Base-by-base conservation (phyloP, 2,113 vertebrate genomes). In the Bos indicus region DNA sequence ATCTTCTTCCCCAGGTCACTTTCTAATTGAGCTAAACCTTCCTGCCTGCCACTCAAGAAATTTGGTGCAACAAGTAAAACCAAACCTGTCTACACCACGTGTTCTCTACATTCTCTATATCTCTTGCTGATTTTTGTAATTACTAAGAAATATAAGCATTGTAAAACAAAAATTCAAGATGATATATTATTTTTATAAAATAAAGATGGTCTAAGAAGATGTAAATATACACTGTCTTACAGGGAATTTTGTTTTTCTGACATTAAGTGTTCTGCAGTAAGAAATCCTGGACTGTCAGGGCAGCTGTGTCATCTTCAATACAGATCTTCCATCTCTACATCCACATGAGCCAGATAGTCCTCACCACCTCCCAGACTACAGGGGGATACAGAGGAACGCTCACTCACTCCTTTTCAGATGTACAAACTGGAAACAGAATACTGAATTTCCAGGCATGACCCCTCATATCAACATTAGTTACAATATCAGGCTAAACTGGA, bases 301-400 rank as follows among this genome's bases (percentile, higher is more conserved):
- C 21, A 43, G 71, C 40, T 77, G 21, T 43, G 71, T 43, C 71
- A 0, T 43, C 36, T 74, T 74, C 17, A 19, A 23, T 19, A 36
- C 9, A 16, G 4, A 36, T 71, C n/a, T 71, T 71, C 19, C n/a
- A 71, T 56, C 33, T 19, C 23, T 9, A 1, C 4, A 0, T 43
- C 36, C 36, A 74, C 71, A 74, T 21, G 2, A 43, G 36, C 36
- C 1, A 0, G 21, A 11, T 25, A 43, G 71, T 40, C 71, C 11
- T 74, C 71, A 40, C 6, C 0, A 0, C 36, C 71, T 23, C 17
- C n/a, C n/a, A 11, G 8, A 71, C 17, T 77, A n/a, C 15, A n/a
- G 21, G 36, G 2, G 11, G 19, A 48, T 1, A 43, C 9, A n/a
- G 1, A 25, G 21, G 36, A 77, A 28, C 1, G 1, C 21, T 26